Conservation (phyloP, 2,113 vertebrate species). For the Porphyrio hochstetteri region DNA sequence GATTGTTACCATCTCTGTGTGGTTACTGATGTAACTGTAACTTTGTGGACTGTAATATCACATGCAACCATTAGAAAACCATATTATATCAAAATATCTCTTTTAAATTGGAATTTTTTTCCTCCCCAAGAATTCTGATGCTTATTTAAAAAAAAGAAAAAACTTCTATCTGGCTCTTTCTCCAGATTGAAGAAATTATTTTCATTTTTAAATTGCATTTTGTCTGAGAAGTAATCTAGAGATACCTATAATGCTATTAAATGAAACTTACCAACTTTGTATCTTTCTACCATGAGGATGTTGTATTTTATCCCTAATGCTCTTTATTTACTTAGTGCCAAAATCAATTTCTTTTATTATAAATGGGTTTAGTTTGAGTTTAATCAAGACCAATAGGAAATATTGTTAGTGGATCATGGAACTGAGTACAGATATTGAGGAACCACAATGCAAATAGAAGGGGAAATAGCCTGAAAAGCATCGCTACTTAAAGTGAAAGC, state of each 20-base stretch:
- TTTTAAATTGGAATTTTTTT: not conserved
- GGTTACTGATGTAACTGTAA: not conserved
- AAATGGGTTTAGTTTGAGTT: not conserved
- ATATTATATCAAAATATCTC: not conserved
- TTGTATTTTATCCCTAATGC: not conserved
- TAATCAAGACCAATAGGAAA: not conserved
- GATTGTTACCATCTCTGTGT: not conserved
- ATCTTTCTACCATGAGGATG: not conserved
- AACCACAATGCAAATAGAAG: not conserved
- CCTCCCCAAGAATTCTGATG: not conserved
- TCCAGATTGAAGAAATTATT: not conserved
- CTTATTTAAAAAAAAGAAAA: too few relatives aligned
- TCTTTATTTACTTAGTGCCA: not conserved
- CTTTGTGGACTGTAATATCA: not conserved
- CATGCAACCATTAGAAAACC: not conserved
- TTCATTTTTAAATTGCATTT: not conserved
- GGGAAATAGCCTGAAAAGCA: not conserved
- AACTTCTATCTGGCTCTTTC: not conserved
- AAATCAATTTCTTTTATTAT: not conserved
- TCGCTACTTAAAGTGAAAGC: not conserved
- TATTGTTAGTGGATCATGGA: not conserved
- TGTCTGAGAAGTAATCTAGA: not conserved
- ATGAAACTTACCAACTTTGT: not conserved
- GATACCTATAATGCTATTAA: not conserved
- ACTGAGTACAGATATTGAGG: not conserved